Conservation (phyloP, 2,888 invertebrate species). For the Philereme vetulata region DNA sequence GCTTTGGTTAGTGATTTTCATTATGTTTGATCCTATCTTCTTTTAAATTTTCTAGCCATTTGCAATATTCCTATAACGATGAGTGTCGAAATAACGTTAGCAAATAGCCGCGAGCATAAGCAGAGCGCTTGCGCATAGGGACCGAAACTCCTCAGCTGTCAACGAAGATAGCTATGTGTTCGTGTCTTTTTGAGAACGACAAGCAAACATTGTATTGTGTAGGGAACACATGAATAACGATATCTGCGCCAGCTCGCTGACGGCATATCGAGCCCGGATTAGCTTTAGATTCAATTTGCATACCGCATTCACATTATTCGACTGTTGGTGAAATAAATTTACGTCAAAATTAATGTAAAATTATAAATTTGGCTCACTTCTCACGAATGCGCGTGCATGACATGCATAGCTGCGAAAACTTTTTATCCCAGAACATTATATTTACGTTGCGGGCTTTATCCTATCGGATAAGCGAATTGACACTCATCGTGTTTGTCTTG, state of each 20-base stretch:
- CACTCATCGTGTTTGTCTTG: slow-evolving; percentile 64
- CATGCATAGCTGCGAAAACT: slow-evolving; percentile 39
- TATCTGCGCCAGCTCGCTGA: slow-evolving; percentile 59
- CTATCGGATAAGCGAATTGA: slow-evolving; percentile 66
- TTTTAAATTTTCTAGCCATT: slow-evolving; percentile 2
- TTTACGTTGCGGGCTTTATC: slow-evolving; percentile 44
- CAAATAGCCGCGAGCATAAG: slow-evolving; percentile 25
- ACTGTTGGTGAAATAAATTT: slow-evolving; percentile 43
- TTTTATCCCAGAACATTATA: slow-evolving; percentile 48
- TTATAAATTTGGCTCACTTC: slow-evolving; percentile 46
- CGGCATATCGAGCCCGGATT: slow-evolving; percentile 66
- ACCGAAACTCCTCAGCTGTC: slow-evolving; percentile 64
- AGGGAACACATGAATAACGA: slow-evolving; percentile 73
- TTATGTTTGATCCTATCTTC: slow-evolving; percentile 14
- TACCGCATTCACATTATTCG: slow-evolving; percentile 50
- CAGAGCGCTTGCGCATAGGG: slow-evolving; percentile 35
- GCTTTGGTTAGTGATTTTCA: slow-evolving; percentile 24
- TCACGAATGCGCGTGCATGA: slow-evolving; percentile 25
- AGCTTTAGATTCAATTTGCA: slow-evolving; percentile 69
- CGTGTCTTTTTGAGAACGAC: slow-evolving; percentile 65
- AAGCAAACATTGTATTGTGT: slow-evolving; percentile 77
- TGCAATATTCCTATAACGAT: neutral
- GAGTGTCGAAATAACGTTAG: slow-evolving; percentile 13
- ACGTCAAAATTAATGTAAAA: slow-evolving; percentile 36
- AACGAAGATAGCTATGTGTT: slow-evolving; percentile 61